phyloP scores from a whole-genome alignment of 2,888 invertebrate genomes.

The Latrodectus elegans region DNA sequence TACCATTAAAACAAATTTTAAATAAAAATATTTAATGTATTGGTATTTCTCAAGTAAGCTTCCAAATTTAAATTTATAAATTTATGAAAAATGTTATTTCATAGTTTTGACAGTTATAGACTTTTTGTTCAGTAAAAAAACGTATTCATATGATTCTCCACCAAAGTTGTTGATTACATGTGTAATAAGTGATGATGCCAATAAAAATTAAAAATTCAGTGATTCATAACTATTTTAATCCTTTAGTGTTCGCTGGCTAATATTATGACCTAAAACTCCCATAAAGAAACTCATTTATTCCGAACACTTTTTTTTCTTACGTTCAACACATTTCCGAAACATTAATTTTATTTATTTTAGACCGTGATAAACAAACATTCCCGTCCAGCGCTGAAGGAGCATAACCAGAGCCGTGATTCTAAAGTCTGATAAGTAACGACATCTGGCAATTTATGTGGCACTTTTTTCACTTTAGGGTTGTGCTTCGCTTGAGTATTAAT shows the following conservation, averaged over 20 bases:
- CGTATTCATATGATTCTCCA: no score
- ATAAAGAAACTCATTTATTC: constrained; percentile 18
- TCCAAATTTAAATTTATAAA: no score
- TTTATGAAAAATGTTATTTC: no score
- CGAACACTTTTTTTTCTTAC: constrained; percentile 17
- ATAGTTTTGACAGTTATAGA: no score
- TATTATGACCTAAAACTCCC: constrained; percentile 9
- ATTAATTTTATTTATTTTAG: constrained; percentile 58
- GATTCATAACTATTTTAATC: constrained; percentile 53
- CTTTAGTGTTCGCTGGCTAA: constrained; percentile 12
- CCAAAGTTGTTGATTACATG: constrained; percentile 7
- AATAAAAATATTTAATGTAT: no score
- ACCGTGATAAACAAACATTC: constrained; percentile 48
- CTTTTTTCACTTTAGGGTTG: neutral
- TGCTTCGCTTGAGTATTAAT: neutral
- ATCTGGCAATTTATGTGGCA: constrained; percentile 23
- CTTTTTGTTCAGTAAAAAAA: no score
- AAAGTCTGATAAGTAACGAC: constrained; percentile 14
- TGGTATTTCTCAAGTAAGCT: no score
- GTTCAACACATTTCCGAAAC: constrained; percentile 35
- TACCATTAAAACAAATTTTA: no score
- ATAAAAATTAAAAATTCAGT: constrained; percentile 30
- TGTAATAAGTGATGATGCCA: constrained; percentile 27
- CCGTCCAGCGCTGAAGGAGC: constrained; percentile 13
- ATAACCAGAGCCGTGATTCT: constrained; percentile 13